These are phyloP conservation scores for Montipora sp. DNA, from an alignment of 64 coral and sea anemone species.

Conservation along the genomic window DNA sequence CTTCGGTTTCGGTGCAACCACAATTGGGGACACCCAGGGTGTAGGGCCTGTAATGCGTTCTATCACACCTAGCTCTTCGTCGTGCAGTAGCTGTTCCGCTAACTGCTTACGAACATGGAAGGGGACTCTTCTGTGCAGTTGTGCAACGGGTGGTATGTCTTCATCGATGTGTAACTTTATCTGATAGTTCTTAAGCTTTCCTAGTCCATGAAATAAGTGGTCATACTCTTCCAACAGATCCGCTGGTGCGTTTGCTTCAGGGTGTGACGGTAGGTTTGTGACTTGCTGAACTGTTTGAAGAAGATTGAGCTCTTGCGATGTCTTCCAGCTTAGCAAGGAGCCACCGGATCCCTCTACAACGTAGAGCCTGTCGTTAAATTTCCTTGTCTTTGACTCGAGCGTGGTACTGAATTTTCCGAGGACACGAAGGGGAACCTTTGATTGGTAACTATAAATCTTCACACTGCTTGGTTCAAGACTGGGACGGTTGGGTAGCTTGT, in stretches of 20 bases:
- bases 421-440: neutral
- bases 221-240: constrained; percentile 7
- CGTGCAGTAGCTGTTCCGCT: constrained; percentile 45
- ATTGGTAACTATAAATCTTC: neutral
- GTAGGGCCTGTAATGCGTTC: constrained; percentile 38
- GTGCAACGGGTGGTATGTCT: constrained; percentile 28
- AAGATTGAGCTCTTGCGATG: too few species aligned
- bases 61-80: constrained; percentile 36
- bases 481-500: too few species aligned
- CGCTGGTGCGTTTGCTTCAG: too few species aligned
- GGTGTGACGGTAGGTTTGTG: too few species aligned
- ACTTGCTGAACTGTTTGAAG: too few species aligned
- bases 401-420: constrained; percentile 13
- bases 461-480: too few species aligned
- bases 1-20: constrained; percentile 54
- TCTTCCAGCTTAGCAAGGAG: neutral
- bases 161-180: constrained; percentile 46
- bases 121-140: constrained; percentile 36
- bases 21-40: constrained; percentile 58
- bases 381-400: too few species aligned
- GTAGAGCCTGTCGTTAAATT: too few species aligned
- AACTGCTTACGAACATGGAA: constrained; percentile 60
- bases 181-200: constrained; percentile 55
- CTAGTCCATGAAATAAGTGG: constrained; percentile 29
- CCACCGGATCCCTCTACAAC: too few species aligned